These are phyloP conservation scores for Ceyx melanurus DNA, from an alignment of 2,113 vertebrate genomes.

Conservation along the genomic window DNA sequence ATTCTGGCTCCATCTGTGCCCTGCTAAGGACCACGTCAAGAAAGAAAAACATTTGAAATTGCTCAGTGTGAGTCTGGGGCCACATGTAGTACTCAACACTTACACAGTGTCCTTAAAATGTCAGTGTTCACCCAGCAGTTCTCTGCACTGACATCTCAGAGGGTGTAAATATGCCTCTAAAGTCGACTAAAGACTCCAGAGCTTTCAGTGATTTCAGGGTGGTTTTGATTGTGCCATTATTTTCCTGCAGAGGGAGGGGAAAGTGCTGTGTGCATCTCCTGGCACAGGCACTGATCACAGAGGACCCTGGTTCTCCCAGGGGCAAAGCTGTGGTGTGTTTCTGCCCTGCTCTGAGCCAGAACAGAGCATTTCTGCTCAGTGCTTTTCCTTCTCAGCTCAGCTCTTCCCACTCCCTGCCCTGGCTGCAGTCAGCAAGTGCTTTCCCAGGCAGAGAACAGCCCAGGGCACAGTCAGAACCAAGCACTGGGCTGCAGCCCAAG, in stretches of 20 bases:
- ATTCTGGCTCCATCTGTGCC: neutral
- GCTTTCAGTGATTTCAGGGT: neutral
- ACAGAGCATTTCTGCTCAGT: too few species aligned
- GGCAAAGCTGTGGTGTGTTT: neutral
- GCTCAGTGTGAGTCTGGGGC: neutral
- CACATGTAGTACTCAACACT: neutral
- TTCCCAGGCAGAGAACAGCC: too few species aligned
- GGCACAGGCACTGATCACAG: conserved; percentile 8
- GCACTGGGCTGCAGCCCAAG: too few species aligned
- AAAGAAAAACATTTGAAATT: neutral
- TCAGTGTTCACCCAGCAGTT: neutral
- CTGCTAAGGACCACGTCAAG: neutral
- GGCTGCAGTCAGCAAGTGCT: too few species aligned
- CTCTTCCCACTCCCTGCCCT: too few species aligned
- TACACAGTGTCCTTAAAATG: neutral
- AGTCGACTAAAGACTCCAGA: neutral
- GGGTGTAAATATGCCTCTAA: neutral
- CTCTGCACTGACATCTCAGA: neutral
- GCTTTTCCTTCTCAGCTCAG: too few species aligned
- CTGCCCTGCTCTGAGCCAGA: too few species aligned
- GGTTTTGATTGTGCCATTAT: conserved; percentile 5
- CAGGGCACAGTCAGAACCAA: too few species aligned
- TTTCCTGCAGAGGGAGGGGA: neutral
- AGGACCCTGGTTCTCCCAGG: neutral
- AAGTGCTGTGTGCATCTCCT: neutral